Conservation (phyloP, 2,888 invertebrate species). For the Microplitis deprimator region DNA sequence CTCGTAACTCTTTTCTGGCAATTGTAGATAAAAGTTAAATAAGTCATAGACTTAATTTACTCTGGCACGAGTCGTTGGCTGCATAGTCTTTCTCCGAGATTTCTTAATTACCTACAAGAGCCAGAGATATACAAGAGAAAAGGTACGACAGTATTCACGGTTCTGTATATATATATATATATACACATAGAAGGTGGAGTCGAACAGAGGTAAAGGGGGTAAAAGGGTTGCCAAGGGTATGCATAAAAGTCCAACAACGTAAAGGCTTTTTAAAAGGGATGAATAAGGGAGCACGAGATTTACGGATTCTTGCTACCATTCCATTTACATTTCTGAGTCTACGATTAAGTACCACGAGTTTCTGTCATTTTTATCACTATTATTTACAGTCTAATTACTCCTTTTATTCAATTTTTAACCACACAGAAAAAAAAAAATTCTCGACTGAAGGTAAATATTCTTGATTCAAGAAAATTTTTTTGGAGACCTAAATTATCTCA, state of each 20-base stretch:
- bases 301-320: conserved; percentile 50
- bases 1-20: conserved; percentile 64
- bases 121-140: conserved; percentile 38
- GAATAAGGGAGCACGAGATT: conserved; percentile 53
- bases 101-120: conserved; percentile 67
- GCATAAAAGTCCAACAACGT: conserved; percentile 49
- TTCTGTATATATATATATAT: conserved; percentile 18
- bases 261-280: conserved; percentile 53
- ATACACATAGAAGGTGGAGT: conserved; percentile 25
- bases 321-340: conserved; percentile 23
- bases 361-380: conserved; percentile 70
- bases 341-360: conserved; percentile 61
- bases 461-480: too few species aligned
- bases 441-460: too few species aligned
- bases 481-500: too few species aligned
- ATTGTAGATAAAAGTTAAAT: conserved; percentile 71
- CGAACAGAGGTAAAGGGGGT: not conserved
- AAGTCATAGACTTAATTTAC: conserved; percentile 71
- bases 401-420: not conserved
- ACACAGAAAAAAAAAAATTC: too few species aligned
- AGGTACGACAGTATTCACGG: conserved; percentile 29
- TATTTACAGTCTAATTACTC: conserved; percentile 68
- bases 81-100: conserved; percentile 57
- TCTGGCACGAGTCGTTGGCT: conserved; percentile 27
- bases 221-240: conserved; percentile 18